These are phyloP conservation scores for Microctenopoma lineatum DNA, from an alignment of 2,797 vertebrate species.

Conservation along the genomic window DNA sequence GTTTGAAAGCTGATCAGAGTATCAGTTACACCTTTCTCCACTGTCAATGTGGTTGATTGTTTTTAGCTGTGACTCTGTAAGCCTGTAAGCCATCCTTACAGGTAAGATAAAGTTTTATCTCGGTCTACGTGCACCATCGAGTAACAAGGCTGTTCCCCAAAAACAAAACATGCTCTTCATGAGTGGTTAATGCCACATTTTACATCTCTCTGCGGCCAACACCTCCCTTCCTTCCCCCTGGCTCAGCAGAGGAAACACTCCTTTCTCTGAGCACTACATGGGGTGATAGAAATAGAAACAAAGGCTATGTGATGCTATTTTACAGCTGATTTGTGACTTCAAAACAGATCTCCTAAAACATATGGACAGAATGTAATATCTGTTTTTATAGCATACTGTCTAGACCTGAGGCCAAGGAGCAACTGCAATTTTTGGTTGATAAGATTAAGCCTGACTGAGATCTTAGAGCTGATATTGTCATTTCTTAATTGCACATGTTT, in stretches of 20 bases:
- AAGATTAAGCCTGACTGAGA: background rate
- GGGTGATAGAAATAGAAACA: conserved; percentile 1
- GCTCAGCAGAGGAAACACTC: conserved; percentile 13
- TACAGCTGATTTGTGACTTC: background rate
- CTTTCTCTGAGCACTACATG: background rate
- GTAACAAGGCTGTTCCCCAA: conserved; percentile 2
- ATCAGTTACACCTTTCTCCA: background rate
- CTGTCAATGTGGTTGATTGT: background rate
- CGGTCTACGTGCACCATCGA: background rate
- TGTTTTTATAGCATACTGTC: background rate
- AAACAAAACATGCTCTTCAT: conserved; percentile 1
- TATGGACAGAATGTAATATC: background rate
- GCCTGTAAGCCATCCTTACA: background rate
- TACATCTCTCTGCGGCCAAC: conserved; percentile 3
- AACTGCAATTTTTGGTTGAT: conserved; percentile 4
- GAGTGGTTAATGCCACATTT: conserved; percentile 15
- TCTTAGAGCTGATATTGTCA: background rate
- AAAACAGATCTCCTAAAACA: background rate
- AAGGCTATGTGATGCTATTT: background rate
- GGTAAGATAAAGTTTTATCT: conserved; percentile 35
- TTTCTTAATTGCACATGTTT: conserved; percentile 1
- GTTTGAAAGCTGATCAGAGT: conserved; percentile 7
- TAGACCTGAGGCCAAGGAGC: background rate
- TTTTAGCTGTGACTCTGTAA: background rate
- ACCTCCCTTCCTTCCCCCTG: conserved; percentile 42